Evolutionary conservation across 2,888 invertebrate species (phyloP), one percentile per base, ranked within the genome.

Genomic region (Arrhopalites spinosus): DNA sequence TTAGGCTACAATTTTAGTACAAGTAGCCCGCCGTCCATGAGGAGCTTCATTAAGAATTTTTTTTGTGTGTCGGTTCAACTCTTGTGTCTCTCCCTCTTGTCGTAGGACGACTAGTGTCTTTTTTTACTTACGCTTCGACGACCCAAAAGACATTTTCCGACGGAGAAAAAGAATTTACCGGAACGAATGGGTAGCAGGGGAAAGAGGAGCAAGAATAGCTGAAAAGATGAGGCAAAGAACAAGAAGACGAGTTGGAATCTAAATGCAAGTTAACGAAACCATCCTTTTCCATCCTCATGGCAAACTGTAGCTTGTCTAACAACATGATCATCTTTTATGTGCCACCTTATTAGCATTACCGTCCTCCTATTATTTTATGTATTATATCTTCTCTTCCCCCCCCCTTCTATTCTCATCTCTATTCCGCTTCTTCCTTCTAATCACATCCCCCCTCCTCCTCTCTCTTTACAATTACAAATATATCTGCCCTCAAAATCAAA

Each of bases 131-230:
- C 61, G 23, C 68, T 56, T 45, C 53, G 68, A 30, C 56, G 67
- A 74, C 56, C 66, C 73, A 47, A 47, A 36, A 64, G 64, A 73
- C 64, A 73, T 67, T 68, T 74, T 68, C 68, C 74, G 56, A 61
- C 67, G 36, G 59, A 68, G 74, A 45, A 74, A 66, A 74, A 74
- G 59, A 74, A 74, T 74, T 74, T 74, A 45, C 67, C 74, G 74
- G 67, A 74, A 74, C 74, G 74, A 74, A 74, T 74, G 74, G 74
- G 74, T 53, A 70, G 45, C 56, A 70, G 70, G 70, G 70, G 53
- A 53, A 70, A 67, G n/a, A 1, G n/a, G 23, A 53, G 36, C 5
- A 3, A 36, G 20, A 36, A 36, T 7, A 36, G 36, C 3, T 13
- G 25, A 59, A 27, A 27, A 27, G 2, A 50, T 50, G 50, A 15